Base-by-base conservation (phyloP, 2,888 invertebrate genomes). In the Chaitophorus viminalis region DNA sequence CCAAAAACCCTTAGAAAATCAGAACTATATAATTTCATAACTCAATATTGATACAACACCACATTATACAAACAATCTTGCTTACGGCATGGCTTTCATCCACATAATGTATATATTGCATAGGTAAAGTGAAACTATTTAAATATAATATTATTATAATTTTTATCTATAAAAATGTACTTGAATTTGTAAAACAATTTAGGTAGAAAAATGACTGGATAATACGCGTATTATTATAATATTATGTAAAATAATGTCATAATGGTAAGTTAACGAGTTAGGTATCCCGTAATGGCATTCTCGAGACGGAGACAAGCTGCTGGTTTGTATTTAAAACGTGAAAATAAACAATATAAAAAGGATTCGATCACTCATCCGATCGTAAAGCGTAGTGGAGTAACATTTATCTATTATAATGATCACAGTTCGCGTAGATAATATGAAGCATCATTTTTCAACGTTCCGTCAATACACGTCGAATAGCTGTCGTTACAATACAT, bases 381-480 rank as follows among this genome's bases (percentile, higher is more conserved):
- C 39, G 21, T 25, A 46, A 46, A 65, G 31, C 31, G 60, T 46
- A 8, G 65, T 17, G 25, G 76, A 65, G 76, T 11, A 77, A 78
- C 70, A 25, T 78, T 78, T 79, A 86, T 87, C 79, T 81, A 87
- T 87, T 87, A n/a, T n/a, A 87, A 87, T 81, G 87, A 81, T 87
- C 46, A 74, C 72, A 36, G 70, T 79, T 79, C 86, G 9, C 60
- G 14, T 54, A 46, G 54, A 79, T 87, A 87, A 79, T 79, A 81
- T 81, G 65, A 78, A 68, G 81, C 75, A 81, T 81, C 79, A 87
- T 87, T 87, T 81, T 87, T 87, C 87, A 87, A 77, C 39, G 65
- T 39, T 39, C 79, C 81, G 81, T 87, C 87, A 87, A 81, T 87
- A 75, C 39, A 87, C 87, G 81, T 87, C 87, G 74, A 87, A 81